These are phyloP conservation scores for Drosophila mulleri DNA, from an alignment of 2,888 invertebrate species.

Conservation along the genomic window DNA sequence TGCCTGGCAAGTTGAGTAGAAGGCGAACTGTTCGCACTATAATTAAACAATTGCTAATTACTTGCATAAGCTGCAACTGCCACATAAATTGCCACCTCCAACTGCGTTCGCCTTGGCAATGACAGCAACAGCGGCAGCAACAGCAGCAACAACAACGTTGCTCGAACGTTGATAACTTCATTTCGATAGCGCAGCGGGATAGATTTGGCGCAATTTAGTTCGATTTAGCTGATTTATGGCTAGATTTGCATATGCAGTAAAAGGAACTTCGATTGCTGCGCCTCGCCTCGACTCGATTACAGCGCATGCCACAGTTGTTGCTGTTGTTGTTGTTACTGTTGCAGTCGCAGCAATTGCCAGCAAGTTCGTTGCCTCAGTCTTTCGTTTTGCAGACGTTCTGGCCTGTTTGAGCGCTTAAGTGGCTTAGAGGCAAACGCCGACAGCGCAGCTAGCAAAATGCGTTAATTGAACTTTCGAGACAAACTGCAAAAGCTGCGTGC, in stretches of 20 bases:
- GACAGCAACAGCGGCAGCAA: slow-evolving; percentile 30
- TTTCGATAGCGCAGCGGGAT: slow-evolving; percentile 73
- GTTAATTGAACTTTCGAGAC: slow-evolving; percentile 81
- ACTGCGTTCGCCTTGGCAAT: slow-evolving; percentile 47
- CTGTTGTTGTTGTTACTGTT: not conserved
- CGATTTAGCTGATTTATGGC: slow-evolving; percentile 72
- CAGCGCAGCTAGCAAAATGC: slow-evolving; percentile 62
- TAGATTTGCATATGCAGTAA: slow-evolving; percentile 75
- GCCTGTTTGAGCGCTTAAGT: slow-evolving; percentile 81
- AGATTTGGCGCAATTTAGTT: slow-evolving; percentile 20
- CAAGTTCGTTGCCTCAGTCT: slow-evolving; percentile 79
- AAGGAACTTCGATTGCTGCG: not conserved
- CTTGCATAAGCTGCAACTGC: slow-evolving; percentile 58
- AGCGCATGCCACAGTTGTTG: slow-evolving; percentile 1
- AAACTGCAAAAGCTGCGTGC: slow-evolving; percentile 74
- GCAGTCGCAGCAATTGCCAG: slow-evolving; percentile 11
- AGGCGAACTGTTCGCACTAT: slow-evolving; percentile 60
- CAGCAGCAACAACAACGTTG: slow-evolving; percentile 1
- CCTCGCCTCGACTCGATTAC: slow-evolving; percentile 13
- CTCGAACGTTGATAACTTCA: slow-evolving; percentile 72
- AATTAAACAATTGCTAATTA: slow-evolving; percentile 83
- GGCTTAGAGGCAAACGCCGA: slow-evolving; percentile 35
- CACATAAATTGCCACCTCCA: slow-evolving; percentile 78
- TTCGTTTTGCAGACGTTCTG: slow-evolving; percentile 80
- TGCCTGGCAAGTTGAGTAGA: slow-evolving; percentile 12